Evolutionary conservation across 2,113 vertebrate genomes (phyloP).

Genomic region (Trichechus manatus): DNA sequence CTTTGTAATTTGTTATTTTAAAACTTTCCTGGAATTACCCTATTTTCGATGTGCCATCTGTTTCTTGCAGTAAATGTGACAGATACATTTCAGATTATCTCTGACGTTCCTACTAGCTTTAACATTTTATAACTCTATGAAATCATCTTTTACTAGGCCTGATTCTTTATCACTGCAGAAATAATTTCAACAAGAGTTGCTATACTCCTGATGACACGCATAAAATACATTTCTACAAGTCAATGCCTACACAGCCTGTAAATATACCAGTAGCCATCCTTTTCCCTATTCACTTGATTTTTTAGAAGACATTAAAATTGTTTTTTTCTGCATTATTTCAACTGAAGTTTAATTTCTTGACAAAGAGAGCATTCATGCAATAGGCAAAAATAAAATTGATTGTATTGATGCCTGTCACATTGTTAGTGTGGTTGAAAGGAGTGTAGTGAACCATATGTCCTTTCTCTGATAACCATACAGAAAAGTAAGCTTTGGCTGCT

Average conservation of each 20-base stretch:
- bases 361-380: neutral
- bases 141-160: neutral
- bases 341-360: conserved; percentile 11
- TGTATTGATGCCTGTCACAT: neutral
- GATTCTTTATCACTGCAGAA: neutral
- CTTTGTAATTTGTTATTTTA: neutral
- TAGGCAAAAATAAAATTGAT: neutral
- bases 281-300: neutral
- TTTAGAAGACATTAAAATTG: neutral
- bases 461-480: neutral
- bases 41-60: conserved; percentile 29
- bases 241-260: neutral
- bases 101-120: neutral
- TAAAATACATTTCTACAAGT: neutral
- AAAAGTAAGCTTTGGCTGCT: neutral
- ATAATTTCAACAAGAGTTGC: neutral
- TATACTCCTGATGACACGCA: neutral
- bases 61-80: conserved; percentile 31
- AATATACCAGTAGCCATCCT: neutral
- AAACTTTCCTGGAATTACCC: conserved; percentile 1
- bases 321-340: conserved; percentile 9
- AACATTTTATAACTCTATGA: conserved; percentile 16
- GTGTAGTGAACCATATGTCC: neutral
- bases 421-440: neutral
- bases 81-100: conserved; percentile 10